These are phyloP conservation scores for Apotomis betuletana DNA, from an alignment of 2,888 invertebrate species.

Conservation along the genomic window DNA sequence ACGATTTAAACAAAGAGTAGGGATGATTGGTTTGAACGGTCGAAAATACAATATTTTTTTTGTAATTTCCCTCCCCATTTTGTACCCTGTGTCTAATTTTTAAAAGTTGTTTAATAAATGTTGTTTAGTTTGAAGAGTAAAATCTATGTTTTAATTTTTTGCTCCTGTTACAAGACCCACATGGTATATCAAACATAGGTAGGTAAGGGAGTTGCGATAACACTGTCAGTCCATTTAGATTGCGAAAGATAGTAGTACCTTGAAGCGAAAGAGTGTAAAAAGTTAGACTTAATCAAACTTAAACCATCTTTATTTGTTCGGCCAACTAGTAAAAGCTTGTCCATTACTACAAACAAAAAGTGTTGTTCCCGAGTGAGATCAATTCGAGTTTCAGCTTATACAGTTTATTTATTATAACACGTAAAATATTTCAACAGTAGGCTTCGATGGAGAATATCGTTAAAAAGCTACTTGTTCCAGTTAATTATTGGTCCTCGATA, in stretches of 20 bases:
- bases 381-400: slow-evolving; percentile 3
- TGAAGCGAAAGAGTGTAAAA: slow-evolving; percentile 33
- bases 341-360: slow-evolving; percentile 43
- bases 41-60: neutral
- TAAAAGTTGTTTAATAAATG: too few relatives aligned
- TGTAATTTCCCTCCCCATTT: neutral
- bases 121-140: too few relatives aligned
- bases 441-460: neutral
- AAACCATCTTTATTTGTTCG: slow-evolving; percentile 56
- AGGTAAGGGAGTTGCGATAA: neutral
- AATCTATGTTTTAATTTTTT: too few relatives aligned
- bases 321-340: slow-evolving; percentile 7
- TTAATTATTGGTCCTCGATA: too few relatives aligned
- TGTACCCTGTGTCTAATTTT: too few relatives aligned
- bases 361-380: neutral
- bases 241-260: neutral
- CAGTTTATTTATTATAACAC: neutral
- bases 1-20: slow-evolving; percentile 3
- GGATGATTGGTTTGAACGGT: neutral
- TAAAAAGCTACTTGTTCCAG: neutral
- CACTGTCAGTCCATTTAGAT: neutral
- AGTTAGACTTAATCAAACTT: slow-evolving; percentile 62
- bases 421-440: too few relatives aligned
- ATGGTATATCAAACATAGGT: too few relatives aligned
- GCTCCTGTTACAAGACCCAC: too few relatives aligned